Base-by-base conservation (phyloP, 2,113 vertebrate genomes). In the Athene noctua region DNA sequence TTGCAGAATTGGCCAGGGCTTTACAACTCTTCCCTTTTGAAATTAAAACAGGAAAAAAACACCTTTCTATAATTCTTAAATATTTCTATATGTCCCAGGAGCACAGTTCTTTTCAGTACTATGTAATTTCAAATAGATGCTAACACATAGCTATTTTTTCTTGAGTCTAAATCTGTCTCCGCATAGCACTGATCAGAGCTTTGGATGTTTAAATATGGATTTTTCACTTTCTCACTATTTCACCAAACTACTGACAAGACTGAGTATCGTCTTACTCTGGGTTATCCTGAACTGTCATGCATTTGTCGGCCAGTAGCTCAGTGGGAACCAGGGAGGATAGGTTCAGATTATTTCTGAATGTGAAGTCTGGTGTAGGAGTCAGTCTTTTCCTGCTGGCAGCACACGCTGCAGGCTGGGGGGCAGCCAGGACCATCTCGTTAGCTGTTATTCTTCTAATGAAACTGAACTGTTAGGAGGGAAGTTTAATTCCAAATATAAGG, bases 301-400 rank as follows among this genome's bases (percentile, higher is more conserved):
- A 3, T 65, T 65, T 71, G 26, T 46, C 0, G 0, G 30, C 32
- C 46, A 16, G 2, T 29, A 55, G 47, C 71, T 89, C 22, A 1
- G 27, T 49, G 51, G 54, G 62, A 80, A 7, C 34, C 40, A 34
- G 55, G 13, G 47, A 55, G 30, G 12, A 55, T 15, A 40, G 11
- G 18, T 59, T 89, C 21, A 36, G 40, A 15, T 91, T 36, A 27
- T 63, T 85, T 74, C 57, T 87, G 38, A 55, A 18, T 22, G 29
- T 38, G 26, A 78, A 78, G 8, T 16, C 49, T 68, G 63, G 20
- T 38, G 21, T 14, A 44, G 66, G 36, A 80, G 30, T 74, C 0
- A 1, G 7, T 77, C 10, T 49, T 74, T 51, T 32, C 30, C 15
- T 7, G 29, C 40, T 2, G 3, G 30, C 38, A 90, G 44, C 62